Conservation (phyloP, 2,888 invertebrate genomes). For the Caenorhabditis doughertyi region DNA sequence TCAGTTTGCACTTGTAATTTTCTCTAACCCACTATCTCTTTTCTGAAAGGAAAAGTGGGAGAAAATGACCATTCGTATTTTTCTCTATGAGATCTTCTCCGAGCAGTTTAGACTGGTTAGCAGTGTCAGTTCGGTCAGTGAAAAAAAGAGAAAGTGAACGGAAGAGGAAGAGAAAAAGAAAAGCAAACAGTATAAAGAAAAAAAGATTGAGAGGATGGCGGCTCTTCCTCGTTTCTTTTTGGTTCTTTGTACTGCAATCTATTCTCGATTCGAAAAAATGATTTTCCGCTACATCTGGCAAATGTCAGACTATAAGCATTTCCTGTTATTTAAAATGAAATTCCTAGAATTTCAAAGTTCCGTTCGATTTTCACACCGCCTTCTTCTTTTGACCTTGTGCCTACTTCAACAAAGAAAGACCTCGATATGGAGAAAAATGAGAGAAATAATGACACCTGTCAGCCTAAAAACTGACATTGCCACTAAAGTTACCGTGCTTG, state of each 20-base stretch:
- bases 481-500: conserved; percentile 4
- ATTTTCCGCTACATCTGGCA: background rate
- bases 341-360: conserved; percentile 11
- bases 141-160: conserved; percentile 29
- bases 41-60: background rate
- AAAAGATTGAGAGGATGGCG: conserved; percentile 23
- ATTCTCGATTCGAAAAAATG: background rate
- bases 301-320: background rate
- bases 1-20: conserved; percentile 39
- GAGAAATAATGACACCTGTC: conserved; percentile 44
- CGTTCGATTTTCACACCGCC: conserved; percentile 15
- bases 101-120: conserved; percentile 8
- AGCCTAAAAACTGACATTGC: conserved; percentile 19
- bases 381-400: conserved; percentile 28
- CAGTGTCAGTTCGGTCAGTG: background rate
- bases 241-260: conserved; percentile 1
- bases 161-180: conserved; percentile 18
- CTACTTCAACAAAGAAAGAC: conserved; percentile 40
- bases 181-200: conserved; percentile 22
- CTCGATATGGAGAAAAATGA: conserved; percentile 32
- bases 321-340: background rate
- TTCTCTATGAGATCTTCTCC: conserved; percentile 9
- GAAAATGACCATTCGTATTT: conserved; percentile 23
- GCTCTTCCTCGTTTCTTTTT: conserved; percentile 16
- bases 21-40: background rate